Evolutionary conservation across 92 coral and sea anemone genomes (phyloP).

Genomic region (Heliopora coerulea): DNA sequence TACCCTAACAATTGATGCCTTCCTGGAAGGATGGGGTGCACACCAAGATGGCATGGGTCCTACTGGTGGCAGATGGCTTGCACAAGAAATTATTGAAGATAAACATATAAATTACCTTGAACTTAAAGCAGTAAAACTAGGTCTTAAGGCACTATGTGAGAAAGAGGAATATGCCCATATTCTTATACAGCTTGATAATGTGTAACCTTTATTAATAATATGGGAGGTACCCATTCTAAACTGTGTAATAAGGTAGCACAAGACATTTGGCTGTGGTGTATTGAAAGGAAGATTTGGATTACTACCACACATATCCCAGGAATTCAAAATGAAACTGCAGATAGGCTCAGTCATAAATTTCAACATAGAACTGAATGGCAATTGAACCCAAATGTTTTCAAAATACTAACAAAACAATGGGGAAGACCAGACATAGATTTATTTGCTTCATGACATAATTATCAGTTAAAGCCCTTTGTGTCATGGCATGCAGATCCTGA

Average conservation of each 20-base stretch:
- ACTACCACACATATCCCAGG: conserved; percentile 21
- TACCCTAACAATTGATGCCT: conserved; percentile 33
- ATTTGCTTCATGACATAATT: no score
- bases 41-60: background rate
- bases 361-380: no score
- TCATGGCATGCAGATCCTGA: no score
- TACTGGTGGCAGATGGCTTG: conserved; percentile 27
- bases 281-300: conserved; percentile 15
- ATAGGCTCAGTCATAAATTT: no score
- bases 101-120: conserved; percentile 36
- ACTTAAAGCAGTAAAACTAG: background rate
- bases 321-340: background rate
- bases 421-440: no score
- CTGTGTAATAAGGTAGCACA: no score
- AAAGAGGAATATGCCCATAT: background rate
- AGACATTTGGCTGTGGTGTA: background rate
- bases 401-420: no score
- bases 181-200: conserved; percentile 19
- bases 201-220: background rate
- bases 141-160: background rate
- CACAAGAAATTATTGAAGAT: background rate
- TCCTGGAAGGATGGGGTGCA: conserved; percentile 38
- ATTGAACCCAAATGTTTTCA: no score
- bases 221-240: background rate
- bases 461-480: no score